Base-by-base conservation (phyloP, 1,140 invertebrate genomes). In the Venustaconcha ellipsiformis region DNA sequence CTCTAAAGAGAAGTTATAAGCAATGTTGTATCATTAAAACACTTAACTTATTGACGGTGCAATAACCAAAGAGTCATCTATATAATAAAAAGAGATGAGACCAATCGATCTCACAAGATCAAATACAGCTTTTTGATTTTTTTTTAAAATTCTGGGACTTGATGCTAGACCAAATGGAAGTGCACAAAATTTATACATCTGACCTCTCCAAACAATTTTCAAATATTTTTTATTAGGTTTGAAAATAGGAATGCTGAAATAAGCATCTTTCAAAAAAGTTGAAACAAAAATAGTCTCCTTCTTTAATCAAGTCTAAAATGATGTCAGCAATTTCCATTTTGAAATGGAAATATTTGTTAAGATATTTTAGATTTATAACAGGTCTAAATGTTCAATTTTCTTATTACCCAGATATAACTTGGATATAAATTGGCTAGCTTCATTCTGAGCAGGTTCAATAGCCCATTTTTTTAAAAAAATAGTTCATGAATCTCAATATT, bases 271-370 rank as follows among this genome's bases (percentile, higher is more conserved):
- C 5, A 66, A 26, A 30, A 68, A 56, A 4, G 58, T 26, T 17
- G 63, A 70, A 6, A 66, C 57, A 37, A 76, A 70, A 65, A 17
- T 59, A 77, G 68, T 72, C 76, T 66, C 70, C 59, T 56, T 66
- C 55, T 30, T 78, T 67, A 18, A 78, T 57, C 4, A 74, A 15
- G 66, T 78, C 76, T n/a, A 74, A 62, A 26, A 67, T 68, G 2
- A 56, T 55, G 0, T 26, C 56, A 56, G 70, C 48, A 26, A 26
- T 68, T 60, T 74, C 72, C 62, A 70, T 67, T 71, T 77, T 80
- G 64, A 80, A 78, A 64, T 77, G 75, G 37, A 70, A 14, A 78
- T 77, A 80, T 57, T 63, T 18, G 56, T 80, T 80, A 18, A 78
- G 48, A 48, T 67, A 14, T 74, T 80, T 80, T 11, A 80, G 55